Evolutionary conservation across 2,888 invertebrate species (phyloP).

Genomic region (Lochmaea crataegi): DNA sequence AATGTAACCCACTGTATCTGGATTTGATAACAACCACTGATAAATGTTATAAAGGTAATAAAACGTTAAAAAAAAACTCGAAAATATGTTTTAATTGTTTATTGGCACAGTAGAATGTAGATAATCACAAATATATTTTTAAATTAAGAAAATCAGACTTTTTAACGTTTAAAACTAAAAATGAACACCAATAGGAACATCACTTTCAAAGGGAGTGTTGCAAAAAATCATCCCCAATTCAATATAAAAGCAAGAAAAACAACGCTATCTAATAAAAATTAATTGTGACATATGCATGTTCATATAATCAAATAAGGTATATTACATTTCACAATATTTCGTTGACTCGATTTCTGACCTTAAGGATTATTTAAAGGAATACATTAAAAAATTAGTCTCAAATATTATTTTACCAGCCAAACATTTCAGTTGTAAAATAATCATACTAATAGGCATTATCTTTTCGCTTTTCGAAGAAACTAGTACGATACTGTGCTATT

Average conservation of each 20-base stretch:
- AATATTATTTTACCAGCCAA: too few relatives aligned
- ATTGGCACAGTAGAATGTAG: slow-evolving; percentile 42
- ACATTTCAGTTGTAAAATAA: too few relatives aligned
- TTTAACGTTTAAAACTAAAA: slow-evolving; percentile 32
- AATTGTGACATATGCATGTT: neutral
- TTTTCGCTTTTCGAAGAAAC: too few relatives aligned
- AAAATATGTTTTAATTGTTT: slow-evolving; percentile 19
- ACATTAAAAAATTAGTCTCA: too few relatives aligned
- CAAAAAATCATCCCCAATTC: neutral
- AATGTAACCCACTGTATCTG: too few relatives aligned
- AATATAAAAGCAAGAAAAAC: neutral
- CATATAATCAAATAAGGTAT: too few relatives aligned
- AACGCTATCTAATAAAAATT: neutral
- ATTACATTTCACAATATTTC: too few relatives aligned
- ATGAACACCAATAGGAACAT: slow-evolving; percentile 48
- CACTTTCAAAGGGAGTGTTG: slow-evolving; percentile 30
- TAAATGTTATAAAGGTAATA: neutral
- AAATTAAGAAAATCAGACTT: slow-evolving; percentile 39
- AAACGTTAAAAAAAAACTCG: neutral
- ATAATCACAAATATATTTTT: slow-evolving; percentile 31
- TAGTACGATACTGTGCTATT: too few relatives aligned
- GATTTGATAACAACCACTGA: too few relatives aligned
- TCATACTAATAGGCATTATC: too few relatives aligned
- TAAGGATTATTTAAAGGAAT: too few relatives aligned
- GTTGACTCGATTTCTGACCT: too few relatives aligned